phyloP scores from a whole-genome alignment of 2,113 vertebrate genomes.

The Gasterosteus nipponicus region DNA sequence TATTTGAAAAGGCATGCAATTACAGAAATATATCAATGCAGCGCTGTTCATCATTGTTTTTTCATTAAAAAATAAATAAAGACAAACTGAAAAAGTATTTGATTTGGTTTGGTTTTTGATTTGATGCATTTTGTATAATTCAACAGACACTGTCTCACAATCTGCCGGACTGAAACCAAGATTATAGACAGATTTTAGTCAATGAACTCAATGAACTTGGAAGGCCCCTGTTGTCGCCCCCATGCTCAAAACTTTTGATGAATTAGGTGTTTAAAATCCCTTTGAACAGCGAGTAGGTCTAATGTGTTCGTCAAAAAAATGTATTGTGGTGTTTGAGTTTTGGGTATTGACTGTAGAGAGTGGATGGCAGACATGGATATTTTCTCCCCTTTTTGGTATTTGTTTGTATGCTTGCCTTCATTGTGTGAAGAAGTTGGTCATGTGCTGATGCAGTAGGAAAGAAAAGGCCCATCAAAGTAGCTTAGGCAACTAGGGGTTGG shows the following conservation, averaged over 20 bases:
- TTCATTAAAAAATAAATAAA: not conserved
- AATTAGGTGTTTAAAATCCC: not conserved
- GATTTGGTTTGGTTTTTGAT: not conserved
- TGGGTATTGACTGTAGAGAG: not conserved
- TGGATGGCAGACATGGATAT: not conserved
- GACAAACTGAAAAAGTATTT: not conserved
- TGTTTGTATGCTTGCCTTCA: constrained; percentile 8
- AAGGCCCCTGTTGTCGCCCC: not conserved
- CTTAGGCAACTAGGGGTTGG: constrained; percentile 69
- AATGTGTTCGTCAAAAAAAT: not conserved
- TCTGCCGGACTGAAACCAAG: not conserved
- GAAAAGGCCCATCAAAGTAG: constrained; percentile 69
- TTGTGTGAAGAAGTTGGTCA: constrained; percentile 8
- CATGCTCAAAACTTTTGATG: not conserved
- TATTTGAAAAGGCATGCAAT: not conserved
- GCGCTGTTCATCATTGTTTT: not conserved
- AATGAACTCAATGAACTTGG: not conserved
- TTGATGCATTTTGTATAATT: not conserved
- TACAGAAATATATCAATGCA: not conserved
- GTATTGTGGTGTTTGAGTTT: not conserved
- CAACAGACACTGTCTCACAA: not conserved
- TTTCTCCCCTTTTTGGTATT: not conserved
- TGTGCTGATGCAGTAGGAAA: constrained; percentile 35
- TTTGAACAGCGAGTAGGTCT: not conserved
- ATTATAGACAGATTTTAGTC: not conserved